Base-by-base conservation (phyloP, 1,140 invertebrate species). In the Magallana ariakensis region DNA sequence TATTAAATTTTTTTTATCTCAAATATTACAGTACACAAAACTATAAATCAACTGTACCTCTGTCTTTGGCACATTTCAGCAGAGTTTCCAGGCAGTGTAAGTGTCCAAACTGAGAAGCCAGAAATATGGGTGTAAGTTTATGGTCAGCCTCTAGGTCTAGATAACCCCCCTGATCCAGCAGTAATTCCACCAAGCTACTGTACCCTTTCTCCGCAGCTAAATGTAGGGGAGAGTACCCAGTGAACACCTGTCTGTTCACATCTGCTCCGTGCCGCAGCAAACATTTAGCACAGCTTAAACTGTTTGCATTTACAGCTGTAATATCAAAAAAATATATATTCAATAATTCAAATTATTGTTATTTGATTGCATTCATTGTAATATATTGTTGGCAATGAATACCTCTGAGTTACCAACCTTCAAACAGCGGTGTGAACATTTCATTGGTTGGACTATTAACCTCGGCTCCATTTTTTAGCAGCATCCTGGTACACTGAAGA, bases 41-140 rank as follows among this genome's bases (percentile, higher is more conserved):
- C 33, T 46, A 46, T 46, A 46, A 46, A 46, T 46, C 33, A 46
- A 46, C 5, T 83, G 9, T 84, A 92, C 91, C 91, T 87, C 85
- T 88, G 55, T 91, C 86, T 85, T 90, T 90, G 0, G 92, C 91
- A 81, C 82, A 85, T 55, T 91, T 88, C 15, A 95, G 57, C 57
- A 95, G 82, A 9, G 91, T 84, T 86, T 90, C 90, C 4, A 94
- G 89, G 87, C 92, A 93, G 22, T 93, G 91, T 57, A 88, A 66
- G 62, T 91, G 88, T 16, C 94, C 94, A 90, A 91, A 90, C 83
- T 94, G 93, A 9, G 94, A 91, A 9, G 94, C 94, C 80, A 93
- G 83, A 66, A 95, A 95, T 8, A 95, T 82, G n/a, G 94, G 93
- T 26, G 93, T 94, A 10, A 94, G 87, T 19, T 92, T 89, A 80